Evolutionary conservation across 2,888 invertebrate species (phyloP), one percentile per base, ranked within the genome.

Genomic region (Brachyopa scutellaris): DNA sequence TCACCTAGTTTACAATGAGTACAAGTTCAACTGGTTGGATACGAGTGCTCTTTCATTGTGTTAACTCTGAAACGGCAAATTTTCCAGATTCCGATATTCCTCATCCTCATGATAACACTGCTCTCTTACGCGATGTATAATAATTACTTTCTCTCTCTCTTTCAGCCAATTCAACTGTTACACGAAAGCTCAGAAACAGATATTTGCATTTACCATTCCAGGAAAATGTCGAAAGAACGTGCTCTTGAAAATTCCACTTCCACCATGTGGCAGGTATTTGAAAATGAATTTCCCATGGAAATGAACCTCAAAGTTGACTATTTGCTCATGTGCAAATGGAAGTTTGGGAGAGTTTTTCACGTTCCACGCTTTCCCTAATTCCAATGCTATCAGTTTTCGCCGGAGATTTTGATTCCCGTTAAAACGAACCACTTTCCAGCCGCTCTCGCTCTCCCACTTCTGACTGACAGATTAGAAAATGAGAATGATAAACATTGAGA

Each of bases 1-100:
- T 79, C 78, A 73, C 78, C 78, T 79, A 79, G 59, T 79, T 79
- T 66, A 53, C 72, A 79, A 72, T 53, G 66, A 79, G 78, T 79
- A 72, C 78, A 72, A 66, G 72, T 73, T 79, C 78, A 79, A 79
- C 78, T 79, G 78, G 78, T 79, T 79, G 78, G 36, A 72, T 9
- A 61, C 29, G 66, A 79, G 59, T 72, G 38, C 26, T 59, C 64
- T 40, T 40, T 61, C 38, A 47, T 42, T 49, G 26, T 55, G 33
- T 47, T 17, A 23, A 51, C 57, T 55, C n/a, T 1, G 11, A 57
- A 62, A 31, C n/a, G 64, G 33, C 33, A 53, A 51, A 6, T 64
- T 59, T 66, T 59, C 78, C 57, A 64, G 57, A 13, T 31, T 8
- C 40, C 4, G 21, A 6, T 11, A 61, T 61, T 9, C 33, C 1